Percentiles rank a stretch among this genome's conserved stretches.
These are phyloP conservation scores for Spodoptera litura DNA, from an alignment of 1,140 invertebrate species.

Conservation along the genomic window DNA sequence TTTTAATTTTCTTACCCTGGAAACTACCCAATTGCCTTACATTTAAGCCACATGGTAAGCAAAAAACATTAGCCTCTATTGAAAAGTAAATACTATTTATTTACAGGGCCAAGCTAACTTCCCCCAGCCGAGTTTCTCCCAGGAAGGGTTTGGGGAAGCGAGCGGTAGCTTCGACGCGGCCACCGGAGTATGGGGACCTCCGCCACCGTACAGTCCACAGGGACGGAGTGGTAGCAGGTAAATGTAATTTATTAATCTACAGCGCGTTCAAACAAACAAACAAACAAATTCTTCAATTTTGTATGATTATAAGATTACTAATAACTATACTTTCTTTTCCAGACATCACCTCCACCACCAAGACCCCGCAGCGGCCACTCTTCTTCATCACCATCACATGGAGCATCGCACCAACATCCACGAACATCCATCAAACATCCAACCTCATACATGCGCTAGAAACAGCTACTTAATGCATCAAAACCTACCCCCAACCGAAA, in stretches of 20 bases:
- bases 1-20: too few relatives aligned
- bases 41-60: too few relatives aligned
- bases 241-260: too few relatives aligned
- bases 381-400: conserved; percentile 80
- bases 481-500: conserved; percentile 57
- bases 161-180: conserved; percentile 75
- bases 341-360: conserved; percentile 80
- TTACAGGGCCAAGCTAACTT: conserved; percentile 61
- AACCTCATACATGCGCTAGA: conserved; percentile 68
- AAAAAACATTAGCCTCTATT: too few relatives aligned
- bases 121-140: conserved; percentile 54
- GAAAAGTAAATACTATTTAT: too few relatives aligned
- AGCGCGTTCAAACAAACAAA: too few relatives aligned
- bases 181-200: conserved; percentile 81
- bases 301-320: too few relatives aligned
- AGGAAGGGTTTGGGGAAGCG: conserved; percentile 70
- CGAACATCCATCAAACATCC: conserved; percentile 61
- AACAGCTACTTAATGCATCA: conserved; percentile 71
- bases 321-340: conserved; percentile 42
- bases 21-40: too few relatives aligned
- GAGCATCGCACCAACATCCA: conserved; percentile 71
- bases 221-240: conserved; percentile 79
- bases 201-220: conserved; percentile 83
- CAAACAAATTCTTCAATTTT: too few relatives aligned
- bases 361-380: conserved; percentile 76